Evolutionary conservation across 2,888 invertebrate genomes (phyloP).

Genomic region (Operophtera brumata): DNA sequence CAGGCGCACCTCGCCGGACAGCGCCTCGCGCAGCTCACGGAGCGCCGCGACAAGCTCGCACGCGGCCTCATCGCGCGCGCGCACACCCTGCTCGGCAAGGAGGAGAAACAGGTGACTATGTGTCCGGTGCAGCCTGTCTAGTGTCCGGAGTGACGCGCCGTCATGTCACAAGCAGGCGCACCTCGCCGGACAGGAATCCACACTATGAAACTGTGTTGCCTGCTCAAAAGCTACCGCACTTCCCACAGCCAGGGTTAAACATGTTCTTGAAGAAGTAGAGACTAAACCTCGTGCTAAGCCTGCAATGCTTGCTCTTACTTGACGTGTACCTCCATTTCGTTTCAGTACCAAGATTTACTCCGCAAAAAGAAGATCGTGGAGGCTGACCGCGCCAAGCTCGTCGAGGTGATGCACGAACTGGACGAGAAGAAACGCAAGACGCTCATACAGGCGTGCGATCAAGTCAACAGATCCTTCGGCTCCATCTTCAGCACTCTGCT

Average conservation of each 20-base stretch:
- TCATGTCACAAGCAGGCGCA: constrained; percentile 67
- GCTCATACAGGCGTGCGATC: constrained; percentile 89
- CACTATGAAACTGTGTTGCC: no score
- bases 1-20: constrained; percentile 73
- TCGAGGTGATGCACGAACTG: constrained; percentile 90
- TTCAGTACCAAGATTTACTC: constrained; percentile 84
- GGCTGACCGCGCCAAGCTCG: constrained; percentile 86
- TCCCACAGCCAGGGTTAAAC: no score
- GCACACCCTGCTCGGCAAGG: constrained; percentile 91
- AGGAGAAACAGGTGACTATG: constrained; percentile 87
- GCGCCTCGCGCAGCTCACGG: constrained; percentile 75
- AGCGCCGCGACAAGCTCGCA: constrained; percentile 84
- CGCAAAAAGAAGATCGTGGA: constrained; percentile 87
- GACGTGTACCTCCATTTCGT: neutral
- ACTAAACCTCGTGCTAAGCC: no score
- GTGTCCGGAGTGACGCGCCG: no score
- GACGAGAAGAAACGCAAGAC: constrained; percentile 95
- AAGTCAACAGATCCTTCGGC: constrained; percentile 95
- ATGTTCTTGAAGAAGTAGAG: no score
- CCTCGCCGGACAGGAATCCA: constrained; percentile 63
- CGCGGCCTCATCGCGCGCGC: constrained; percentile 84
- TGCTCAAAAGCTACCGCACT: no score
- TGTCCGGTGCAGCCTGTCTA: neutral
- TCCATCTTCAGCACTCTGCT: constrained; percentile 95
- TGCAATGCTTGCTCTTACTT: no score